A percentile compares a stretch with the other conserved stretches of the same genome.
phyloP scores from a whole-genome alignment of 1,140 invertebrate genomes.

The Cotesia glomerata region DNA sequence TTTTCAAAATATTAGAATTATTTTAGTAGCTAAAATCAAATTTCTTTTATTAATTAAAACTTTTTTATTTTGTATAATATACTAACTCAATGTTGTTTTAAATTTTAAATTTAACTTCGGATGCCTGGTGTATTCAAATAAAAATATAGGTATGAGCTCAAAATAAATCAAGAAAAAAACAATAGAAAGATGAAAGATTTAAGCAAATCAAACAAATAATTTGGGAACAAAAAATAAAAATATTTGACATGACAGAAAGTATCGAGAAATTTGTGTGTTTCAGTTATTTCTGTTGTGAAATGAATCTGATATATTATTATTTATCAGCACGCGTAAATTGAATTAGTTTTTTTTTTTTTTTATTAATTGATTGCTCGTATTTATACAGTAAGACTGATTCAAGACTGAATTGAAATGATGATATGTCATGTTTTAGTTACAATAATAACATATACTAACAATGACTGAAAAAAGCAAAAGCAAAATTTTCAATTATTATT shows the following conservation, averaged over 20 bases:
- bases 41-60: no score
- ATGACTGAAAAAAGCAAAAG: neutral
- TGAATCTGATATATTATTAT: neutral
- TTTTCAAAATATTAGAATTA: no score
- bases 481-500: neutral
- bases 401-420: neutral
- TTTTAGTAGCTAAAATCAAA: no score
- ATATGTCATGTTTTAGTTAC: neutral
- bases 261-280: neutral
- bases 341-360: neutral
- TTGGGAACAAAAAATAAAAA: no score
- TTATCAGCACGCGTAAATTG: neutral
- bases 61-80: no score
- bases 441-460: neutral
- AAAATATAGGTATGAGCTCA: no score
- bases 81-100: no score
- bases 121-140: no score
- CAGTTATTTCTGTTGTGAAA: neutral
- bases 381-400: conserved; percentile 4
- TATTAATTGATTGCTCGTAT: neutral
- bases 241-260: neutral
- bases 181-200: no score
- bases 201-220: no score
- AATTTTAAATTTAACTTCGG: no score
- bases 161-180: no score